phyloP scores from a whole-genome alignment of 2,888 invertebrate species.

The Patella pellucida region DNA sequence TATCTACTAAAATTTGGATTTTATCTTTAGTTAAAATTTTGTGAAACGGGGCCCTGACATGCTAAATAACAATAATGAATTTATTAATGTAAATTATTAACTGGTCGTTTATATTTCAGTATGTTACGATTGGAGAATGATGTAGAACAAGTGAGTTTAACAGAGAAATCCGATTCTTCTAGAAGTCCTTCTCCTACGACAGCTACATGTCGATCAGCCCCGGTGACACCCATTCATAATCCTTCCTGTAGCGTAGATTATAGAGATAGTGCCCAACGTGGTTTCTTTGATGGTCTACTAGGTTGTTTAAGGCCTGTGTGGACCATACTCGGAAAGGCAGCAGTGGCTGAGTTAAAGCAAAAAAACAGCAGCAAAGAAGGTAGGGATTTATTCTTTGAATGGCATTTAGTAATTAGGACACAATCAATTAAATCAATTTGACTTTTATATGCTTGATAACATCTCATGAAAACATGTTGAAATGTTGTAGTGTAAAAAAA shows the following conservation, averaged over 20 bases:
- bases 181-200: constrained; percentile 56
- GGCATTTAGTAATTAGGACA: too few species aligned
- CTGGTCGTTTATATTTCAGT: constrained; percentile 47
- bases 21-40: too few species aligned
- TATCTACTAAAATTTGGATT: too few species aligned
- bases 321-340: constrained; percentile 86
- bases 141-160: constrained; percentile 59
- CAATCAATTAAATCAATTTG: too few species aligned
- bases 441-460: too few species aligned
- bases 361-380: constrained; percentile 4
- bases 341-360: constrained; percentile 66
- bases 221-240: constrained; percentile 59
- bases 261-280: constrained; percentile 57
- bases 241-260: constrained; percentile 56
- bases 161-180: constrained; percentile 50
- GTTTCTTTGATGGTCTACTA: constrained; percentile 78
- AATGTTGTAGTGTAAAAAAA: too few species aligned
- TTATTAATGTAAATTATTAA: too few species aligned
- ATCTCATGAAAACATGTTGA: too few species aligned
- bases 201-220: constrained; percentile 57
- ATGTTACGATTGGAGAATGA: constrained; percentile 68
- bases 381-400: not conserved
- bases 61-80: too few species aligned
- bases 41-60: too few species aligned
- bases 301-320: constrained; percentile 91